These are phyloP conservation scores for Ceratina calcarata DNA, from an alignment of 1,140 invertebrate species.

Conservation along the genomic window DNA sequence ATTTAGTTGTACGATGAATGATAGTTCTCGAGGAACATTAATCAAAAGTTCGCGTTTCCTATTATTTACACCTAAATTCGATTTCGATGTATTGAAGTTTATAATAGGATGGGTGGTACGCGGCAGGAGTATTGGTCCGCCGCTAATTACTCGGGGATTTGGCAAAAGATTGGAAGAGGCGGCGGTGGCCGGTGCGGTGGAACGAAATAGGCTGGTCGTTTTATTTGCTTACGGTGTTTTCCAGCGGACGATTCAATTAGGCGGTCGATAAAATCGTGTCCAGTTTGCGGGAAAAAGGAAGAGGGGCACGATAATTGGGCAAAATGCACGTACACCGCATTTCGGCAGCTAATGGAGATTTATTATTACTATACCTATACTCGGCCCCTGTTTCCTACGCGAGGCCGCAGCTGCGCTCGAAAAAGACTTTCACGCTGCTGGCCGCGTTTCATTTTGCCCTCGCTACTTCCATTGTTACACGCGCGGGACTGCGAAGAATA, in stretches of 20 bases:
- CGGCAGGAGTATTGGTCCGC: neutral
- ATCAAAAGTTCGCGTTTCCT: too few species aligned
- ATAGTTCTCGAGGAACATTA: too few species aligned
- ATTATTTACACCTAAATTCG: neutral
- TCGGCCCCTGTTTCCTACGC: neutral
- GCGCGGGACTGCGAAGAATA: conserved; percentile 54
- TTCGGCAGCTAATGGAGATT: conserved; percentile 66
- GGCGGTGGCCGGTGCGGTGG: neutral
- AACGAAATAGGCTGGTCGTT: conserved; percentile 43
- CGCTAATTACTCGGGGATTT: conserved; percentile 20
- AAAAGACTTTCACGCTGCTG: conserved; percentile 52
- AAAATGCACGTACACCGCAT: conserved; percentile 62
- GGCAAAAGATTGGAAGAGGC: conserved; percentile 6
- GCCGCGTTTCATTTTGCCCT: conserved; percentile 48
- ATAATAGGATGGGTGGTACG: neutral
- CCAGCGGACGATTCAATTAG: conserved; percentile 58
- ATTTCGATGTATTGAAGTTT: neutral
- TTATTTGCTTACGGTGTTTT: conserved; percentile 33
- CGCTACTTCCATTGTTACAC: conserved; percentile 30
- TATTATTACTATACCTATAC: conserved; percentile 53
- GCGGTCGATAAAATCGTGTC: conserved; percentile 60
- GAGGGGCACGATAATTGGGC: conserved; percentile 55
- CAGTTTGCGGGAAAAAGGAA: conserved; percentile 54
- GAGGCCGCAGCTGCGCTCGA: conserved; percentile 39
- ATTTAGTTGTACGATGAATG: too few species aligned